Evolutionary conservation across 2,888 invertebrate genomes (phyloP), one percentile per base, ranked within the genome.

Genomic region (Orgyia antiqua): DNA sequence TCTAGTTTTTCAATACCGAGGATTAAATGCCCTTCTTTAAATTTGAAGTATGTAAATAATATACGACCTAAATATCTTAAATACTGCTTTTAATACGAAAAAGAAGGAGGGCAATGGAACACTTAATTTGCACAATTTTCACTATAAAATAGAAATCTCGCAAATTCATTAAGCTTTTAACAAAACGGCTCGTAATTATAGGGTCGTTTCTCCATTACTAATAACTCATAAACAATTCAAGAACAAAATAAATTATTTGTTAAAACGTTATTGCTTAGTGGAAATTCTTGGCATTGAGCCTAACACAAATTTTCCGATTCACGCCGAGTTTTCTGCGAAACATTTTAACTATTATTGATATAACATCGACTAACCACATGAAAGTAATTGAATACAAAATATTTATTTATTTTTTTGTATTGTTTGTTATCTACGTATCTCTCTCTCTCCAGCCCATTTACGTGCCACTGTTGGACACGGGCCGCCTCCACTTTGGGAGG

Each of bases 161-260:
- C 48, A 51, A 51, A 51, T 51, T 51, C 52, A 51, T 51, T 51
- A 48, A 51, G 49, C 52, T 51, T 51, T 51, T 51, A 51, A 51
- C 50, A 38, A 32, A 51, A 51, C 49, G 39, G 45, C 49, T 52
- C 42, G 40, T 51, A 51, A 51, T 51, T 51, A 51, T 51, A 51
- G 48, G 45, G 40, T 39, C 52, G 41, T 51, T 51, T 35, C 38
- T 39, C 45, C 40, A 52, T 49, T 52, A 52, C 52, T 51, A 51
- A 51, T 51, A 51, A 42, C 49, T 45, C 52, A 52, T 52, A 49
- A 51, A 49, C 45, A 42, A 45, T 51, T 49, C 39, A 35, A 43
- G 49, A 49, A 36, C 42, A 45, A 51, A 49, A 51, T 48, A 49
- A 45, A 52, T 52, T 45, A 39, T 42, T 42, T 49, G 44, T 42